These are phyloP conservation scores for Altica lythri DNA, from an alignment of 2,888 invertebrate genomes.

Conservation along the genomic window DNA sequence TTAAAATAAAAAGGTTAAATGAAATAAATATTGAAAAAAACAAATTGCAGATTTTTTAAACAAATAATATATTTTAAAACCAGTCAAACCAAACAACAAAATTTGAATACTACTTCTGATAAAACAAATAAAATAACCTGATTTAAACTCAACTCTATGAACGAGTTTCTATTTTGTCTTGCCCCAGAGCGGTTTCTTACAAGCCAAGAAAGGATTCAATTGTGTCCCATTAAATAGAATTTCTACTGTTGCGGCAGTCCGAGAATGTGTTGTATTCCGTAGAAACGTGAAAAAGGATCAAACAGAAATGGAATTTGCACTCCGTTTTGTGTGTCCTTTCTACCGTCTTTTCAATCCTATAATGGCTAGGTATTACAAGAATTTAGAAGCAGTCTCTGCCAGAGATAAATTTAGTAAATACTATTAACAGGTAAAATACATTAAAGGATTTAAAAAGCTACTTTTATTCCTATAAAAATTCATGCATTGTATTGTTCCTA, in stretches of 20 bases:
- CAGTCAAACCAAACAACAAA: too few relatives aligned
- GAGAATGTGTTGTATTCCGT: neutral
- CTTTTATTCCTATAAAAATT: too few relatives aligned
- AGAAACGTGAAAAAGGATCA: neutral
- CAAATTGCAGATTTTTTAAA: too few relatives aligned
- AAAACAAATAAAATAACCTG: constrained; percentile 1
- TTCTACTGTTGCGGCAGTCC: constrained; percentile 2
- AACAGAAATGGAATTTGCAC: neutral
- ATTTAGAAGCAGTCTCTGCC: neutral
- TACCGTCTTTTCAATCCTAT: neutral
- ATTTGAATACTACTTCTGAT: neutral
- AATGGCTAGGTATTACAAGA: constrained; percentile 1
- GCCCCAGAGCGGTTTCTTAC: neutral
- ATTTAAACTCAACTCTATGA: neutral
- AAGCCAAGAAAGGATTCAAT: constrained; percentile 2
- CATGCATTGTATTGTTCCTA: too few relatives aligned
- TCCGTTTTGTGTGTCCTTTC: constrained; percentile 2
- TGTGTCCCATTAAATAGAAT: constrained; percentile 6
- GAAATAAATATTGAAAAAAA: too few relatives aligned
- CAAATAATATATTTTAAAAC: too few relatives aligned
- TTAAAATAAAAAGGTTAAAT: too few relatives aligned
- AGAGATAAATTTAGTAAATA: too few relatives aligned
- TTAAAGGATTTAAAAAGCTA: too few relatives aligned
- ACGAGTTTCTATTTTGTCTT: neutral
- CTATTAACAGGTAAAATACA: too few relatives aligned